Conservation (phyloP, 2,797 vertebrate species). For the Harpagifer antarcticus region DNA sequence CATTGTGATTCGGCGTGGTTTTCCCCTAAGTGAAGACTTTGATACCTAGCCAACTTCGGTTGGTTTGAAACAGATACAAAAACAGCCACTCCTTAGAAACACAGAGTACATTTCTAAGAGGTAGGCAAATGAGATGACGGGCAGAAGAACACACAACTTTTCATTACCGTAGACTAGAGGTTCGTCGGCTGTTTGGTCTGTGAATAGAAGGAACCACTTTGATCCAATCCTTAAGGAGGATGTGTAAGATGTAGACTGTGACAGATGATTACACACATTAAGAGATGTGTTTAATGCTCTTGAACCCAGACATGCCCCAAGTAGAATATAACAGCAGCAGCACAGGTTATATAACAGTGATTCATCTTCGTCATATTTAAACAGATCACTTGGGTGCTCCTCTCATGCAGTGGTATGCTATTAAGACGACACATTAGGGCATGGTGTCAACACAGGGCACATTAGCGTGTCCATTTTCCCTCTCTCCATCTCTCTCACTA, state of each 20-base stretch:
- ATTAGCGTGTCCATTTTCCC: constrained; percentile 37
- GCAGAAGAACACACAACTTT: constrained; percentile 40
- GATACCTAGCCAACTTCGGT: constrained; percentile 78
- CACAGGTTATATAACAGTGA: constrained; percentile 29
- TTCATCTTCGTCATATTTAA: constrained; percentile 28
- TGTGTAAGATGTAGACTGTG: constrained; percentile 13
- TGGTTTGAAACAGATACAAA: constrained; percentile 57
- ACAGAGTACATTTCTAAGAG: constrained; percentile 38
- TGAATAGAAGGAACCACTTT: constrained; percentile 29
- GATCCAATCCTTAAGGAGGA: constrained; percentile 21
- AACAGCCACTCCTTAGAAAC: constrained; percentile 67
- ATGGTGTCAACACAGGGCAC: constrained; percentile 50
- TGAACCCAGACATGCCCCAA: constrained; percentile 7
- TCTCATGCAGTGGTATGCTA: constrained; percentile 15
- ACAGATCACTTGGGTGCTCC: background rate
- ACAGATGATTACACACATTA: constrained; percentile 10
- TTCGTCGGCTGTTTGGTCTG: background rate
- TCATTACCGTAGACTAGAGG: constrained; percentile 12
- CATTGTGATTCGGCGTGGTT: constrained; percentile 51
- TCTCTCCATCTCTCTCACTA: constrained; percentile 34
- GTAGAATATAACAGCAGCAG: constrained; percentile 7
- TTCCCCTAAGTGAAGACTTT: constrained; percentile 65
- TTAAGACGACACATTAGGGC: constrained; percentile 43
- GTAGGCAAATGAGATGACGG: constrained; percentile 61
- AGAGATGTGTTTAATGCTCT: constrained; percentile 14